Conservation (phyloP, 2,888 invertebrate species). For the Chrysolina haemoptera region DNA sequence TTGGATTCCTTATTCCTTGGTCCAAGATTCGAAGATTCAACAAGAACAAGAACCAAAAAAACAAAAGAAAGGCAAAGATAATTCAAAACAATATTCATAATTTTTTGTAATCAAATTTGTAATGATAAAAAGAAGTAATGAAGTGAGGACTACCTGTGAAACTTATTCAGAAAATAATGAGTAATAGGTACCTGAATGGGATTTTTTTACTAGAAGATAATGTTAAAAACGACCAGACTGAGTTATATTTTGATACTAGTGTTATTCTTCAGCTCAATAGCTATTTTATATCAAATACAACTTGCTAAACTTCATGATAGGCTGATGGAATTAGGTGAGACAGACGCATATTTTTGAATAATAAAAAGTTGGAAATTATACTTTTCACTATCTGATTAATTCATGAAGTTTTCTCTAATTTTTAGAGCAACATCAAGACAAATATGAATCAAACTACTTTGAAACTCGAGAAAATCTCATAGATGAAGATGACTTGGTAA, state of each 20-base stretch:
- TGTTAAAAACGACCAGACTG: constrained; percentile 44
- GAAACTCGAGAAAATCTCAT: constrained; percentile 18
- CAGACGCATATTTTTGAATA: background rate
- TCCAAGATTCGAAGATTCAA: too few species aligned
- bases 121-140: background rate
- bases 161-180: background rate
- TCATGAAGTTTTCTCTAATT: constrained; percentile 9
- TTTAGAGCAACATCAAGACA: constrained; percentile 50
- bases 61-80: too few species aligned
- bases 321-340: constrained; percentile 55
- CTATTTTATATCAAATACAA: constrained; percentile 60
- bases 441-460: constrained; percentile 29
- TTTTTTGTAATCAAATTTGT: too few species aligned
- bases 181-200: background rate
- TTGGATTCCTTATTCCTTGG: too few species aligned
- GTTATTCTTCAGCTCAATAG: constrained; percentile 53
- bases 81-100: too few species aligned
- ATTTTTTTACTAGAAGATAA: constrained; percentile 32
- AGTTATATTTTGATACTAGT: constrained; percentile 51
- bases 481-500: constrained; percentile 79
- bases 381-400: too few species aligned
- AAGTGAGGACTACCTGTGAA: constrained; percentile 1
- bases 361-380: too few species aligned
- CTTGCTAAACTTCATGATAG: constrained; percentile 57
- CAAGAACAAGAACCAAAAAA: too few species aligned